Conservation (phyloP, 2,797 vertebrate genomes). For the Sebastes trivittatus region DNA sequence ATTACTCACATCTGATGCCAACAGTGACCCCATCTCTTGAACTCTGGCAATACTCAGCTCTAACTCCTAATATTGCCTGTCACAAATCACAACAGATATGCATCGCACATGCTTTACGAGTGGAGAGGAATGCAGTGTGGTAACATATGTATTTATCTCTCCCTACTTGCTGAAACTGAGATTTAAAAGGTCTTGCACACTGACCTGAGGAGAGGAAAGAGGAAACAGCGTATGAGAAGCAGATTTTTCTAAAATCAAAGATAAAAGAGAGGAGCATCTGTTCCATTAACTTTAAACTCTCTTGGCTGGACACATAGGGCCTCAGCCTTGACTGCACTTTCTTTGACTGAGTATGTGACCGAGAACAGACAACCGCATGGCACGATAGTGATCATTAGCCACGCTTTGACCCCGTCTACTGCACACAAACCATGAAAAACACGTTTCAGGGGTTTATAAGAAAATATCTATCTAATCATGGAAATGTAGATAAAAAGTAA, state of each 20-base stretch:
- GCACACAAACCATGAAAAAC: not conserved
- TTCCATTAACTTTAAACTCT: slow-evolving; percentile 11
- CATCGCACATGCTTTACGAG: not conserved
- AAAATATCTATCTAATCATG: not conserved
- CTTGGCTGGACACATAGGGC: not conserved
- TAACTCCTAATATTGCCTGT: slow-evolving; percentile 17
- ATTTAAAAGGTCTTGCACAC: not conserved
- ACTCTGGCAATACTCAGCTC: not conserved
- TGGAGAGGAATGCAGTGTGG: slow-evolving; percentile 7
- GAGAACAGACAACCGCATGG: not conserved
- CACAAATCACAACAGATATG: slow-evolving; percentile 1
- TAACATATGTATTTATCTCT: slow-evolving; percentile 14
- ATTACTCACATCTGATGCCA: slow-evolving; percentile 8
- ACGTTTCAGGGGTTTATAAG: not conserved
- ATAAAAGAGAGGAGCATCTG: slow-evolving; percentile 8
- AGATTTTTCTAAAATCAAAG: slow-evolving; percentile 4
- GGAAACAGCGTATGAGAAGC: not conserved
- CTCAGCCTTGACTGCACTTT: not conserved
- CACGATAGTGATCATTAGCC: not conserved
- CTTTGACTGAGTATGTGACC: not conserved
- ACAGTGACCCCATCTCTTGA: not conserved
- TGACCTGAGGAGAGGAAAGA: not conserved
- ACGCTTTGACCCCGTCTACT: not conserved
- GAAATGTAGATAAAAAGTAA: not conserved
- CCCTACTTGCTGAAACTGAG: not conserved